Evolutionary conservation across 2,113 vertebrate genomes (phyloP).

Genomic region (Crotalus tigris): DNA sequence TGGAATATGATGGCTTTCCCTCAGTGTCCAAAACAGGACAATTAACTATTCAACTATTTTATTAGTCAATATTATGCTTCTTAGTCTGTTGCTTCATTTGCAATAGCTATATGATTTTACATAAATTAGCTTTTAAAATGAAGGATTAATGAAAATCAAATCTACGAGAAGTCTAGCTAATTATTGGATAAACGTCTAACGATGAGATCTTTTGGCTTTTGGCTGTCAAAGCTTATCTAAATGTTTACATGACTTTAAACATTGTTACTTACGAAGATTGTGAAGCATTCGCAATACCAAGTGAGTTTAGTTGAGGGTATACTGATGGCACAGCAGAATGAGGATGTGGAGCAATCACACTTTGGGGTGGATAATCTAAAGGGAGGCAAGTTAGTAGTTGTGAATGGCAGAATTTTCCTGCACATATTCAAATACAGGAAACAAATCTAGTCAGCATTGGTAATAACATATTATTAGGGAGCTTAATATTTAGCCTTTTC

Average conservation of each 20-base stretch:
- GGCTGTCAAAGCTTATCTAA: not conserved
- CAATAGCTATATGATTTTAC: not conserved
- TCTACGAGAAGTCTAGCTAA: no score
- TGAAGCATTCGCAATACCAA: conserved; percentile 52
- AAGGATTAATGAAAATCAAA: not conserved
- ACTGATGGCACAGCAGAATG: conserved; percentile 41
- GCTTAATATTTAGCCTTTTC: not conserved
- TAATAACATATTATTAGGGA: not conserved
- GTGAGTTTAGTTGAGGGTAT: conserved; percentile 61
- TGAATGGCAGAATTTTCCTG: not conserved
- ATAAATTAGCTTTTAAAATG: not conserved
- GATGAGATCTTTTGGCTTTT: not conserved
- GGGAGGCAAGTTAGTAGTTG: conserved; percentile 36
- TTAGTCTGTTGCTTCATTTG: not conserved
- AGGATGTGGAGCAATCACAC: conserved; percentile 41
- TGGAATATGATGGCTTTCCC: not conserved
- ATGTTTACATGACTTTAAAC: not conserved
- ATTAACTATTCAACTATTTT: not conserved
- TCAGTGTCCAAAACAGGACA: not conserved
- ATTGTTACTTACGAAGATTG: conserved; percentile 62
- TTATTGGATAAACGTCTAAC: not conserved
- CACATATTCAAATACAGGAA: not conserved
- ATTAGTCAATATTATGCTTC: no score
- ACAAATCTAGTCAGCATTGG: not conserved
- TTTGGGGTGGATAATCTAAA: conserved; percentile 54